Evolutionary conservation across 30 jellyfish, hydroid and myxozoan genomes (phyloP).

Genomic region (Euphysa ruthae): DNA sequence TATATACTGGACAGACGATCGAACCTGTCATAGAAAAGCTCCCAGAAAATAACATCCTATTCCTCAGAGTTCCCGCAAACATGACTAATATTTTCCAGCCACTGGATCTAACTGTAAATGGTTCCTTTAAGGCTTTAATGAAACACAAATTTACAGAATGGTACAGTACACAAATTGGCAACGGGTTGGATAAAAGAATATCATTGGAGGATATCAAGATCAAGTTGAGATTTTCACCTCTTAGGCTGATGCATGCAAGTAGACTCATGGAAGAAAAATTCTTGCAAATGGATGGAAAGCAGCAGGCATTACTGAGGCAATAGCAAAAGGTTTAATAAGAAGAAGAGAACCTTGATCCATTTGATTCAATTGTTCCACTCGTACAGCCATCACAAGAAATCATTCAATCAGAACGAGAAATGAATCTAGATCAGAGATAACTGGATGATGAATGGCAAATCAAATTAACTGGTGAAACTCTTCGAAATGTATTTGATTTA

Average conservation of each 20-base stretch:
- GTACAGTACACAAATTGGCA: too few relatives aligned
- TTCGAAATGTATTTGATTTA: slow-evolving; percentile 1
- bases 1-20: too few relatives aligned
- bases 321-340: too few relatives aligned
- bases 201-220: slow-evolving; percentile 15
- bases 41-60: too few relatives aligned
- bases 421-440: too few relatives aligned
- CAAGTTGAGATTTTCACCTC: neutral
- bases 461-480: neutral
- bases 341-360: slow-evolving; percentile 14
- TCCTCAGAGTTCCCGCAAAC: slow-evolving; percentile 9
- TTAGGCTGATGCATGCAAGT: slow-evolving; percentile 6
- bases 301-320: too few relatives aligned
- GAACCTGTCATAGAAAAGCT: too few relatives aligned
- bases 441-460: neutral
- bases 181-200: neutral
- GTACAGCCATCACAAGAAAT: neutral
- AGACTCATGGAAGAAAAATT: slow-evolving; percentile 5
- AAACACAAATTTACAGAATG: neutral
- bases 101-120: neutral
- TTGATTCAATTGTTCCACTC: slow-evolving; percentile 11
- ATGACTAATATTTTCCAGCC: slow-evolving; percentile 13
- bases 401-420: too few relatives aligned
- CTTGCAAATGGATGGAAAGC: too few relatives aligned
- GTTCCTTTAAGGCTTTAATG: too few relatives aligned